These are phyloP conservation scores for Oedothorax gibbosus DNA, from an alignment of 1,140 invertebrate genomes.

Conservation along the genomic window DNA sequence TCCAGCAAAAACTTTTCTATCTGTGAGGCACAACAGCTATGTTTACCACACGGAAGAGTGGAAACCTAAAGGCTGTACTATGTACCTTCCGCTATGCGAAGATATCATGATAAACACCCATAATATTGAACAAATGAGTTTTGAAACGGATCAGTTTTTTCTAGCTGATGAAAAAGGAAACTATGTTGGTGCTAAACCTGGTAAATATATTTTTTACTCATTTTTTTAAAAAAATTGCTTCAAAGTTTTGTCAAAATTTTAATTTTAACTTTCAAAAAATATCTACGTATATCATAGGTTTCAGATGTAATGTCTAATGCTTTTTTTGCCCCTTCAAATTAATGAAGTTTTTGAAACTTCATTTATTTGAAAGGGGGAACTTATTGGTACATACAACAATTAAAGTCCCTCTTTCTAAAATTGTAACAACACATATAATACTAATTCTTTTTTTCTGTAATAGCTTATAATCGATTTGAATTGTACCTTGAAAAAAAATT, in stretches of 20 bases:
- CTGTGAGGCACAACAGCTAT: slow-evolving; percentile 63
- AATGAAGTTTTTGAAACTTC: no score
- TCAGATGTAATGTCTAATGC: not conserved
- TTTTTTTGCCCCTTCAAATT: no score
- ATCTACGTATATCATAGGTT: no score
- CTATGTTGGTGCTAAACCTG: slow-evolving; percentile 66
- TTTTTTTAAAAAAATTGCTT: not conserved
- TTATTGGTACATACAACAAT: no score
- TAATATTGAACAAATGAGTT: slow-evolving; percentile 68
- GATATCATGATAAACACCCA: slow-evolving; percentile 67
- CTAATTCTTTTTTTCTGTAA: no score
- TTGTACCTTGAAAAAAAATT: no score
- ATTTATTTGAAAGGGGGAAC: no score
- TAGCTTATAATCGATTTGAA: no score
- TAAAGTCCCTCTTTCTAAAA: no score
- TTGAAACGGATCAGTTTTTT: slow-evolving; percentile 66
- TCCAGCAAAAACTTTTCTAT: slow-evolving; percentile 63
- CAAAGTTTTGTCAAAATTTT: not conserved
- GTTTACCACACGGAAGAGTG: slow-evolving; percentile 67
- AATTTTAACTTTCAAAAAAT: no score
- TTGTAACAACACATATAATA: no score
- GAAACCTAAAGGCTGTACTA: slow-evolving; percentile 66
- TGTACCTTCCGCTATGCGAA: slow-evolving; percentile 66
- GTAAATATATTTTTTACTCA: slow-evolving; percentile 58
- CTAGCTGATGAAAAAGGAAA: slow-evolving; percentile 67